phyloP scores from a whole-genome alignment of 2,113 vertebrate species.

The Equus quagga region DNA sequence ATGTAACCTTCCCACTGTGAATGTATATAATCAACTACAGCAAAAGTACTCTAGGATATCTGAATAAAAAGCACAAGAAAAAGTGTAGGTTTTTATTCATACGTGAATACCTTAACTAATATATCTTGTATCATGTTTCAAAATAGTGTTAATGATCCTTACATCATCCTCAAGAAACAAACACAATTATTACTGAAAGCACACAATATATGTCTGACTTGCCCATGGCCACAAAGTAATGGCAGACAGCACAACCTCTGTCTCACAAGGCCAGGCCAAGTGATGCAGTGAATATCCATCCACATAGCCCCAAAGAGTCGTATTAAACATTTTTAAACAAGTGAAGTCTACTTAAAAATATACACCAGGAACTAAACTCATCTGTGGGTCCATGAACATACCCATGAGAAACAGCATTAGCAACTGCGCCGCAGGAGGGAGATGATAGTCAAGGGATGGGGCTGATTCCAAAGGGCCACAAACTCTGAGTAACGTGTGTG shows the following conservation, averaged over 20 bases:
- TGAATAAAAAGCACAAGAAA: constrained; percentile 12
- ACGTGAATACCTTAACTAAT: background rate
- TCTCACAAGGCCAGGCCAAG: background rate
- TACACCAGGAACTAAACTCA: background rate
- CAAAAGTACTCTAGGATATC: background rate
- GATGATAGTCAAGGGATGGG: background rate
- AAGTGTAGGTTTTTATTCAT: background rate
- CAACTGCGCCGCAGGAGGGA: background rate
- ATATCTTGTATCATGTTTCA: background rate
- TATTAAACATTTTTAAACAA: background rate
- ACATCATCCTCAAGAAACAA: background rate
- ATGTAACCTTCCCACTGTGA: background rate
- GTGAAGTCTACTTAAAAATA: constrained; percentile 12
- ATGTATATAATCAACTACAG: background rate
- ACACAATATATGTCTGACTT: background rate
- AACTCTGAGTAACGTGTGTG: background rate
- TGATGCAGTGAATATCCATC: background rate
- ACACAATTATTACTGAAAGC: background rate
- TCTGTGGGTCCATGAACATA: background rate
- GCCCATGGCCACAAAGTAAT: background rate
- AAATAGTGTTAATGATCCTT: constrained; percentile 6
- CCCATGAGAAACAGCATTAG: background rate
- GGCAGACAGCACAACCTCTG: background rate
- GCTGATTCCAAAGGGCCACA: background rate
- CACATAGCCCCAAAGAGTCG: background rate